A percentile compares a stretch with the other conserved stretches of the same genome.
phyloP scores from a whole-genome alignment of 2,888 invertebrate genomes.

The Tethea ocularis region DNA sequence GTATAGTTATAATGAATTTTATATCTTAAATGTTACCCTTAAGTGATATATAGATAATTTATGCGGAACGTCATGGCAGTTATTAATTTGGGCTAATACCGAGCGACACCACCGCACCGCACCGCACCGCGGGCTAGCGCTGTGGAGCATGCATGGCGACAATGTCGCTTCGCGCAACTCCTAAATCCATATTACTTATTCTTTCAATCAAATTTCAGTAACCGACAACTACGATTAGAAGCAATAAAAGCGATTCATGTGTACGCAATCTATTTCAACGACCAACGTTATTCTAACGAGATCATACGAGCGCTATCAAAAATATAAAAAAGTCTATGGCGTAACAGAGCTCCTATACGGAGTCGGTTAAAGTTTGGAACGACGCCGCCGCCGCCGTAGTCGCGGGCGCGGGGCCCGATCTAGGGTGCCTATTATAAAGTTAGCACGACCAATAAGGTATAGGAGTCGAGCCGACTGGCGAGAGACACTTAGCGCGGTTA shows the following conservation, averaged over 20 bases:
- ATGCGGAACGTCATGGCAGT: neutral
- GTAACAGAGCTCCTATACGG: conserved; percentile 11
- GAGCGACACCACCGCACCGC: neutral
- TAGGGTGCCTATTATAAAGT: conserved; percentile 33
- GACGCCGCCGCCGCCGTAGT: conserved; percentile 3
- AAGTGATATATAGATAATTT: conserved; percentile 12
- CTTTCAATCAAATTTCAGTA: neutral
- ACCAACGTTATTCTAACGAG: neutral
- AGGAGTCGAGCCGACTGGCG: conserved; percentile 26
- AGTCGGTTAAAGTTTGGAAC: conserved; percentile 26
- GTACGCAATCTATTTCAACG: neutral
- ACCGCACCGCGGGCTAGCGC: neutral
- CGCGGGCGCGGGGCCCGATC: conserved; percentile 35
- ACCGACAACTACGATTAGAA: neutral
- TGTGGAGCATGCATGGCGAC: neutral
- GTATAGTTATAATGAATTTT: conserved; percentile 24
- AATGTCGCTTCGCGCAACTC: neutral
- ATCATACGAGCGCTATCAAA: neutral
- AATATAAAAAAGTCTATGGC: conserved; percentile 6
- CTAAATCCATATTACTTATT: neutral
- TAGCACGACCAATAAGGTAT: conserved; percentile 42
- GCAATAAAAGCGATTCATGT: neutral
- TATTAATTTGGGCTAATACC: neutral
- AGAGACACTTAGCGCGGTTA: conserved; percentile 49
- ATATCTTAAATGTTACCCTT: conserved; percentile 26